Evolutionary conservation across 2,797 vertebrate species (phyloP).

Genomic region (Anolis apletophallus): DNA sequence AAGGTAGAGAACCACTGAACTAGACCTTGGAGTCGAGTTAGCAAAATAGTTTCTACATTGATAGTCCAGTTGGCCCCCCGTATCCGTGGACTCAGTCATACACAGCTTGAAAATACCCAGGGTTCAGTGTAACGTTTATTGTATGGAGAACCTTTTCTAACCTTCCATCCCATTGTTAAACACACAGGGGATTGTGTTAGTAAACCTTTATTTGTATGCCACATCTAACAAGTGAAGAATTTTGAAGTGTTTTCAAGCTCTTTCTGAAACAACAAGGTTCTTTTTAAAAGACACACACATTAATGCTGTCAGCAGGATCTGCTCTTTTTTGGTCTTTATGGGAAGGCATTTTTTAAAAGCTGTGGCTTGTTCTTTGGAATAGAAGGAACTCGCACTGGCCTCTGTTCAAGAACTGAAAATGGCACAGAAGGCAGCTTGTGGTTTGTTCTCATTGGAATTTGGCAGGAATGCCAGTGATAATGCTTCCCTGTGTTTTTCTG

Average conservation of each 20-base stretch:
- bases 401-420: not conserved
- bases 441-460: conserved; percentile 38
- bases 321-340: not conserved
- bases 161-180: not conserved
- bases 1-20: too few relatives aligned
- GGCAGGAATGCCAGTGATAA: conserved; percentile 49
- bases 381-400: conserved; percentile 34
- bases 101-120: too few relatives aligned
- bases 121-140: not conserved
- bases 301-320: conserved; percentile 23
- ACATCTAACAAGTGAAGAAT: conserved; percentile 27
- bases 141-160: not conserved
- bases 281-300: not conserved
- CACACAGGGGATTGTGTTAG: not conserved
- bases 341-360: conserved; percentile 33
- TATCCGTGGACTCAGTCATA: too few relatives aligned
- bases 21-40: not conserved
- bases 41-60: not conserved
- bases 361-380: conserved; percentile 24
- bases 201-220: conserved; percentile 16
- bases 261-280: conserved; percentile 11
- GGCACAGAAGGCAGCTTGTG: conserved; percentile 41
- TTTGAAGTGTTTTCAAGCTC: not conserved
- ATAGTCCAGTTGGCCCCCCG: too few relatives aligned
- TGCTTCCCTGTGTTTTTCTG: conserved; percentile 14